Evolutionary conservation across 1,140 invertebrate genomes (phyloP).

Genomic region (Drosophila malerkotliana): DNA sequence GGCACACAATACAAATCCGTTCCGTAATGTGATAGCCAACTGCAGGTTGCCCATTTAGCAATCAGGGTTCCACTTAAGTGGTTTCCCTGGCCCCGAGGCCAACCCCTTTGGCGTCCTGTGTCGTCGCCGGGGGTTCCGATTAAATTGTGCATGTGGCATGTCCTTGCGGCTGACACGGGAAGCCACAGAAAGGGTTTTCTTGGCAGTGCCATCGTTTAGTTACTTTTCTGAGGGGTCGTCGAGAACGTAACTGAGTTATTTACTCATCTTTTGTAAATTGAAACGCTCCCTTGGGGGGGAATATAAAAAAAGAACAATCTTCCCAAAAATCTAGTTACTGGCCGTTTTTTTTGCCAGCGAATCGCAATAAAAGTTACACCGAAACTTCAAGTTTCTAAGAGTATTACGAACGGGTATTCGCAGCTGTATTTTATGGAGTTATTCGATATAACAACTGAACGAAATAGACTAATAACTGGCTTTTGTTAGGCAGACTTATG

Average conservation of each 20-base stretch:
- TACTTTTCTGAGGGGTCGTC: not conserved
- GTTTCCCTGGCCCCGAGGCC: slow-evolving; percentile 51
- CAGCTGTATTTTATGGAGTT: not conserved
- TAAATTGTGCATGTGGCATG: slow-evolving; percentile 31
- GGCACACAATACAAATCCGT: slow-evolving; percentile 25
- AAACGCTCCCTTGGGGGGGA: not conserved
- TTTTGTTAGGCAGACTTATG: slow-evolving; percentile 29
- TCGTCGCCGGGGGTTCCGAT: slow-evolving; percentile 25
- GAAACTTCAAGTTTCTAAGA: not conserved
- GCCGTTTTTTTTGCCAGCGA: not conserved
- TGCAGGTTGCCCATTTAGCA: slow-evolving; percentile 58
- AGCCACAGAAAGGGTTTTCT: slow-evolving; percentile 36
- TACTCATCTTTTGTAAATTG: slow-evolving; percentile 15
- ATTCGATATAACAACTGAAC: not conserved
- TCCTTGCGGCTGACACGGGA: slow-evolving; percentile 28
- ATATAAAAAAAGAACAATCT: too few relatives aligned
- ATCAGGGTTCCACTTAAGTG: slow-evolving; percentile 69
- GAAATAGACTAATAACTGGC: slow-evolving; percentile 19
- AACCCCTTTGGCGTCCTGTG: slow-evolving; percentile 31
- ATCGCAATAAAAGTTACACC: slow-evolving; percentile 1
- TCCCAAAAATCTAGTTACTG: not conserved
- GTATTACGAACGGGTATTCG: too few relatives aligned
- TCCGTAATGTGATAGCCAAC: slow-evolving; percentile 58
- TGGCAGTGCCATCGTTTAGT: slow-evolving; percentile 17
- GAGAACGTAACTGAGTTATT: slow-evolving; percentile 23